A percentile compares a stretch with the other conserved stretches of the same genome.
phyloP scores from a whole-genome alignment of 2,113 vertebrate genomes.

The Leptodactylus fuscus region DNA sequence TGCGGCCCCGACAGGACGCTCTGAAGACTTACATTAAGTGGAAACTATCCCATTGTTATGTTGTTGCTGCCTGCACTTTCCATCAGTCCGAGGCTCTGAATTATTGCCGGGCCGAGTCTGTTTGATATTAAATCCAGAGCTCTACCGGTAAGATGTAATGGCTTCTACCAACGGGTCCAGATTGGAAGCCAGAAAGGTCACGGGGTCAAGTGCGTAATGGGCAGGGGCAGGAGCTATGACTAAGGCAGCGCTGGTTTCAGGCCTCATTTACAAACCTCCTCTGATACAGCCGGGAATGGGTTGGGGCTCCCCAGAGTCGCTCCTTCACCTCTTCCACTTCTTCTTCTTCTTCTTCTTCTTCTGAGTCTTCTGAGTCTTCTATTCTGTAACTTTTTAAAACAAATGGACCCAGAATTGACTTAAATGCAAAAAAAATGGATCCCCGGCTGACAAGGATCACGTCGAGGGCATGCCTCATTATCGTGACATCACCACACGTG shows the following conservation, averaged over 20 bases:
- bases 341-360: too few species aligned
- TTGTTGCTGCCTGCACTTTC: not conserved
- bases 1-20: not conserved
- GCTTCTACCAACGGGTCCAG: not conserved
- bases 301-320: not conserved
- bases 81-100: not conserved
- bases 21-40: not conserved
- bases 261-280: slow-evolving; percentile 7
- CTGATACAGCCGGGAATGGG: slow-evolving; percentile 17
- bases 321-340: too few species aligned
- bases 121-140: slow-evolving; percentile 21
- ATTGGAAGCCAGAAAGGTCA: not conserved
- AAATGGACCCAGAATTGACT: slow-evolving; percentile 17
- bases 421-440: not conserved
- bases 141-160: slow-evolving; percentile 4
- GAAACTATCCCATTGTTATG: not conserved
- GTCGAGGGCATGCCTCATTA: slow-evolving; percentile 9
- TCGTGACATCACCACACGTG: slow-evolving; percentile 43
- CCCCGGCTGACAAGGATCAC: not conserved
- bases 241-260: not conserved
- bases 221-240: not conserved
- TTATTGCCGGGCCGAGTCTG: not conserved
- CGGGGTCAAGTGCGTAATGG: slow-evolving; percentile 39
- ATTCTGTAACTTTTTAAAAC: slow-evolving; percentile 27
- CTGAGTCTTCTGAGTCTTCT: too few species aligned